Conservation (phyloP, 2,113 vertebrate species). For the Aphyosemion australe region DNA sequence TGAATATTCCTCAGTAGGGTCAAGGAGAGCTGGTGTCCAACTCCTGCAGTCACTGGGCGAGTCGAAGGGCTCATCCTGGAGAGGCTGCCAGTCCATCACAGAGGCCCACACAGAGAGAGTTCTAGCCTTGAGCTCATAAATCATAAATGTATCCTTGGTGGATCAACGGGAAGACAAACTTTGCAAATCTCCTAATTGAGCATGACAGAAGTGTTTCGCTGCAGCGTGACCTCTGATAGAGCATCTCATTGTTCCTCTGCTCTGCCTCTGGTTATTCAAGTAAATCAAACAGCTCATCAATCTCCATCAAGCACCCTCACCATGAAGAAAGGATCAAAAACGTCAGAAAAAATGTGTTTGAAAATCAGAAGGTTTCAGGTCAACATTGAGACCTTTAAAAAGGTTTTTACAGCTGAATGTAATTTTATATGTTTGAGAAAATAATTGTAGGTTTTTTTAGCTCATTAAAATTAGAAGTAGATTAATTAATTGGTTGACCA, state of each 20-base stretch:
- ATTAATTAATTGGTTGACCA: too few species aligned
- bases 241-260: conserved; percentile 50
- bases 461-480: too few species aligned
- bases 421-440: too few species aligned
- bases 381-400: background rate
- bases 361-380: conserved; percentile 9
- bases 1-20: too few species aligned
- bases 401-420: too few species aligned
- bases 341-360: background rate
- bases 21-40: too few species aligned
- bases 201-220: conserved; percentile 43
- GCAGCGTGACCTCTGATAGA: conserved; percentile 51
- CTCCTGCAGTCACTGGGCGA: too few species aligned
- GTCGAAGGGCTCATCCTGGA: too few species aligned
- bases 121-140: conserved; percentile 22
- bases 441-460: too few species aligned
- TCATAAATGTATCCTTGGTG: conserved; percentile 38
- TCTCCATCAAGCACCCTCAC: conserved; percentile 15
- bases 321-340: conserved; percentile 14
- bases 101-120: background rate
- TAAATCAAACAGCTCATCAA: conserved; percentile 54
- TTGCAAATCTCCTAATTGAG: conserved; percentile 60
- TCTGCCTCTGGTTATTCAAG: conserved; percentile 34
- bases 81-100: too few species aligned
- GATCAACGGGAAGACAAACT: conserved; percentile 52